These are phyloP conservation scores for Heterodera carotae DNA, from an alignment of 1,140 invertebrate species.

Conservation along the genomic window DNA sequence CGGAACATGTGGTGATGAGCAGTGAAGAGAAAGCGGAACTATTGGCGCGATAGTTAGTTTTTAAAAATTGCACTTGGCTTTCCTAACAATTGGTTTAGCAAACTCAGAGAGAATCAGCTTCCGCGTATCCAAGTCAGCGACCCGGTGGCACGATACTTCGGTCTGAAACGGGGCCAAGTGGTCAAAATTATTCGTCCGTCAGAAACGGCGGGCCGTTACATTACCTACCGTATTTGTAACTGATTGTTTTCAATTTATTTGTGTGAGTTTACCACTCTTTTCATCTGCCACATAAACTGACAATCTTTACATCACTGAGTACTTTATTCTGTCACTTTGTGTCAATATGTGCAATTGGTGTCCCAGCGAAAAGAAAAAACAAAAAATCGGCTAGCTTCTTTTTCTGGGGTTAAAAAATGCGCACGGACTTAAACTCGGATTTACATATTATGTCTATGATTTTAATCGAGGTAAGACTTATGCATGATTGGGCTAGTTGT, in stretches of 20 bases:
- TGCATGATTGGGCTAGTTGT: too few species aligned
- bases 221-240: slow-evolving; percentile 79
- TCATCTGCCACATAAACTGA: too few species aligned
- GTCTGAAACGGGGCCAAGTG: slow-evolving; percentile 92
- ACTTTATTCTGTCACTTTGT: too few species aligned
- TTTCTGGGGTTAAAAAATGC: too few species aligned
- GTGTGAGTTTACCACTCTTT: neutral
- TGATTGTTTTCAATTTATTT: neutral
- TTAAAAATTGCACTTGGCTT: slow-evolving; percentile 42
- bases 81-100: slow-evolving; percentile 68
- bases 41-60: slow-evolving; percentile 84
- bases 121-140: slow-evolving; percentile 98
- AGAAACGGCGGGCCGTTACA: slow-evolving; percentile 96
- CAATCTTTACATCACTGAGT: too few species aligned
- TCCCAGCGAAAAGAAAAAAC: too few species aligned
- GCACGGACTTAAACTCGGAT: too few species aligned
- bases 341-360: too few species aligned
- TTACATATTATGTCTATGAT: too few species aligned
- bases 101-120: slow-evolving; percentile 96
- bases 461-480: too few species aligned
- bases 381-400: too few species aligned
- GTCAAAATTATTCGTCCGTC: slow-evolving; percentile 96
- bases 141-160: slow-evolving; percentile 95
- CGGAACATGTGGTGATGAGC: slow-evolving; percentile 96
- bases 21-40: slow-evolving; percentile 92